Percentiles rank a stretch among this genome's conserved stretches.
phyloP scores from a whole-genome alignment of 2,888 invertebrate genomes.

The Standfussiana lucernea region DNA sequence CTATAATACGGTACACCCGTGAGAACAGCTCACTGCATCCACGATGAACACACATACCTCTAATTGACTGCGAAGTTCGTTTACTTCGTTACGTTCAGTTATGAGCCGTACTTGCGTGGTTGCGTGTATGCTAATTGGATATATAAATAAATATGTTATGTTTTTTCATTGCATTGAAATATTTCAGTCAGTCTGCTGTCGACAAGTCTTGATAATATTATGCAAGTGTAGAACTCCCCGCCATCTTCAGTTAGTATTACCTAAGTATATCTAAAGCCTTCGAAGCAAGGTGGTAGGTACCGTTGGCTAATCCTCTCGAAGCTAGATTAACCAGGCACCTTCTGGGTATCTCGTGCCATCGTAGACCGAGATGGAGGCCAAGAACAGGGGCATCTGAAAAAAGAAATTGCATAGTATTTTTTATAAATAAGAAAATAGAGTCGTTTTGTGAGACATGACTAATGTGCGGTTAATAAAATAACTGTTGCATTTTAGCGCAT shows the following conservation, averaged over 20 bases:
- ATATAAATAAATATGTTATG: constrained; percentile 11
- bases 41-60: constrained; percentile 74
- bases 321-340: neutral
- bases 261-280: neutral
- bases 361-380: neutral
- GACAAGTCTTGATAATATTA: neutral
- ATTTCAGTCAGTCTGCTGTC: neutral
- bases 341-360: neutral
- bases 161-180: neutral
- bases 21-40: constrained; percentile 74
- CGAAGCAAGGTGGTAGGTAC: too few species aligned
- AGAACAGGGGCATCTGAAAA: neutral
- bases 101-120: constrained; percentile 25
- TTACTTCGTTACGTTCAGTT: constrained; percentile 63
- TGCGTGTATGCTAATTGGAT: constrained; percentile 35
- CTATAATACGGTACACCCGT: constrained; percentile 61
- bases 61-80: constrained; percentile 79
- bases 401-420: too few species aligned
- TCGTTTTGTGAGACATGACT: neutral
- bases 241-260: neutral
- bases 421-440: neutral
- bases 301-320: too few species aligned
- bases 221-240: neutral
- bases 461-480: too few species aligned
- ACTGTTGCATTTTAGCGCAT: too few species aligned